phyloP scores from a whole-genome alignment of 2,888 invertebrate species.

The Zaprionus obscuricornis region DNA sequence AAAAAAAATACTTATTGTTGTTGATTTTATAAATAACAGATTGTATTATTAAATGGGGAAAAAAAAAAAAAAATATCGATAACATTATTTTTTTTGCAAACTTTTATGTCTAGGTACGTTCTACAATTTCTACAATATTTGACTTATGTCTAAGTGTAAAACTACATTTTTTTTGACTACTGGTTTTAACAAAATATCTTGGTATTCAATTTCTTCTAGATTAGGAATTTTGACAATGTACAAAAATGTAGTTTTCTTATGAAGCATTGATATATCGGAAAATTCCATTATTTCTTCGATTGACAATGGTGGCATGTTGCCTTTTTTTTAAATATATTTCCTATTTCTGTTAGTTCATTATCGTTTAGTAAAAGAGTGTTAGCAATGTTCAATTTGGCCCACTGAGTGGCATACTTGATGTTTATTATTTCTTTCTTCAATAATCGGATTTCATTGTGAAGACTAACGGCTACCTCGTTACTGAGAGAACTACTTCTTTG shows the following conservation, averaged over 20 bases:
- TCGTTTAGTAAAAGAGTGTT: background rate
- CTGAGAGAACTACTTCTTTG: background rate
- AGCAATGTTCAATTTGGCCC: background rate
- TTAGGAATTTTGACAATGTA: background rate
- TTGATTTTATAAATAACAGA: too few species aligned
- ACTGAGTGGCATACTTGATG: background rate
- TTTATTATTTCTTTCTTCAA: background rate
- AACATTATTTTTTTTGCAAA: too few species aligned
- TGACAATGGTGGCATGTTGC: background rate
- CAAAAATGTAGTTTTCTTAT: background rate
- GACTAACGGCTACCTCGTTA: too few species aligned
- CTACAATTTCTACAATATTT: too few species aligned
- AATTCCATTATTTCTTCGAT: background rate
- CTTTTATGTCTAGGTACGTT: too few species aligned
- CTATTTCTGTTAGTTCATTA: background rate
- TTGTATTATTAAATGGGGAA: too few species aligned
- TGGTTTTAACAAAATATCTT: background rate
- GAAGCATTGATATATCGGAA: background rate
- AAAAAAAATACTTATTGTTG: too few species aligned
- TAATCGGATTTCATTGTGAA: too few species aligned
- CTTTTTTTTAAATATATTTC: background rate
- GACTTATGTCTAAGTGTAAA: background rate
- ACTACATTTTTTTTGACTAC: background rate
- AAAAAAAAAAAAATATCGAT: too few species aligned
- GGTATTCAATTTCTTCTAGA: background rate